A percentile compares a stretch with the other conserved stretches of the same genome.
Evolutionary conservation across 2,888 invertebrate genomes (phyloP).

Genomic region (Mimas tiliae): DNA sequence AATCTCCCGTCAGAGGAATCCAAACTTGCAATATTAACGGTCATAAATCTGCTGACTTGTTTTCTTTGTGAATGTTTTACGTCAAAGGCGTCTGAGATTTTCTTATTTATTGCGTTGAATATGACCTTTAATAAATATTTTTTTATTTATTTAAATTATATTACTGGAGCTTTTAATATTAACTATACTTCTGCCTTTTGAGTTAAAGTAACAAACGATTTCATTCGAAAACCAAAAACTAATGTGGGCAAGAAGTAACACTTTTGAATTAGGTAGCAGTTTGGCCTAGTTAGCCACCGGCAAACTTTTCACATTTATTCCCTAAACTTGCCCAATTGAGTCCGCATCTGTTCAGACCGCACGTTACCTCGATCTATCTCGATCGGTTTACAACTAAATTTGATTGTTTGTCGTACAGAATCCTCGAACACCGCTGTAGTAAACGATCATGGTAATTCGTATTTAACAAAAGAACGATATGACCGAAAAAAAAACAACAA

Average conservation of each 20-base stretch:
- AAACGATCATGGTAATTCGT: slow-evolving; percentile 49
- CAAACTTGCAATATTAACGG: background rate
- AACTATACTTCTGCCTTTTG: background rate
- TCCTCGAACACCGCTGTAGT: slow-evolving; percentile 39
- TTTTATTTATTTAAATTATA: background rate
- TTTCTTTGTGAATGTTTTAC: background rate
- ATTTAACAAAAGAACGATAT: slow-evolving; percentile 45
- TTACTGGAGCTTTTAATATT: background rate
- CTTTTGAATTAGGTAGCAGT: slow-evolving; percentile 67
- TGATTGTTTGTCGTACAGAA: slow-evolving; percentile 46
- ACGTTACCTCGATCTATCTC: slow-evolving; percentile 32
- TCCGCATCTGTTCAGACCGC: slow-evolving; percentile 31
- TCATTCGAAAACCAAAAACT: slow-evolving; percentile 41
- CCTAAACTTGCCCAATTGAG: slow-evolving; percentile 57
- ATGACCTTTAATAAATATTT: background rate
- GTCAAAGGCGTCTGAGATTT: background rate
- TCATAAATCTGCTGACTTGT: background rate
- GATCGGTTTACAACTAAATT: slow-evolving; percentile 42
- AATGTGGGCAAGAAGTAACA: slow-evolving; percentile 63
- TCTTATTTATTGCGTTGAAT: background rate
- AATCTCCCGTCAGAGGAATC: background rate
- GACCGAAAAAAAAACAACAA: slow-evolving; percentile 37
- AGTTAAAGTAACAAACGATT: slow-evolving; percentile 33
- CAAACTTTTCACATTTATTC: slow-evolving; percentile 73
- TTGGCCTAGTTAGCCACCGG: slow-evolving; percentile 61